Base-by-base conservation (phyloP, 1,140 invertebrate genomes). In the Brachionus koreanus region DNA sequence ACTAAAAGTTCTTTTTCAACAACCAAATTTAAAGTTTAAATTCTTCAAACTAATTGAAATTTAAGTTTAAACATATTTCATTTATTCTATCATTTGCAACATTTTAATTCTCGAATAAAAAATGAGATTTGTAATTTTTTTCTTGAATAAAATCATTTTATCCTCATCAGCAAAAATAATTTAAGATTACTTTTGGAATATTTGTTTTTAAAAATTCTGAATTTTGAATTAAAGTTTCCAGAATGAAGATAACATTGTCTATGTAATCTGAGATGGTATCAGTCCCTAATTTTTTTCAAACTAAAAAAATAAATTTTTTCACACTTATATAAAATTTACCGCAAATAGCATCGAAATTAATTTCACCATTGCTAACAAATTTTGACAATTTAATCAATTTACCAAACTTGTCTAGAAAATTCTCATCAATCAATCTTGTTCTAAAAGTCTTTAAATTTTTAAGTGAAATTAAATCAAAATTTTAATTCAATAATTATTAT, bases 371-470 rank as follows among this genome's bases (percentile, higher is more conserved):
- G 69, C 87, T 86, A 77, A 87, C 86, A 43, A 83, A 83, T 43
- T 84, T 84, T 9, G 87, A 85, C 75, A 87, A 86, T 57, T 83
- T 83, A 72, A 88, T 72, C 7, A 88, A 75, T 61, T 83, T 82
- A 6, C 83, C 84, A 12, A 86, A 76, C 43, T 85, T 84, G 23
- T 82, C 83, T 10, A 87, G 79, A 83, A 88, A 88, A 37, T 84
- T 83, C 43, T 86, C 84, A 52, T 72, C 86, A 9, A 87, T 84
- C 33, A 87, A 83, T 46, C 82, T 83, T 12, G 83, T 82, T 52
- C 86, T 83, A 65, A 88, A 88, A 33, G 86, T 85, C 86, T 87
- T 83, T 3, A 83, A n/a, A n/a, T n/a, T 84, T 33, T 42, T 3
- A 72, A 61, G 65, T 37, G 79, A 46, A 79, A 57, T 82, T n/a